phyloP scores from a whole-genome alignment of 2,113 vertebrate genomes.

The Falcunculus frontatus region DNA sequence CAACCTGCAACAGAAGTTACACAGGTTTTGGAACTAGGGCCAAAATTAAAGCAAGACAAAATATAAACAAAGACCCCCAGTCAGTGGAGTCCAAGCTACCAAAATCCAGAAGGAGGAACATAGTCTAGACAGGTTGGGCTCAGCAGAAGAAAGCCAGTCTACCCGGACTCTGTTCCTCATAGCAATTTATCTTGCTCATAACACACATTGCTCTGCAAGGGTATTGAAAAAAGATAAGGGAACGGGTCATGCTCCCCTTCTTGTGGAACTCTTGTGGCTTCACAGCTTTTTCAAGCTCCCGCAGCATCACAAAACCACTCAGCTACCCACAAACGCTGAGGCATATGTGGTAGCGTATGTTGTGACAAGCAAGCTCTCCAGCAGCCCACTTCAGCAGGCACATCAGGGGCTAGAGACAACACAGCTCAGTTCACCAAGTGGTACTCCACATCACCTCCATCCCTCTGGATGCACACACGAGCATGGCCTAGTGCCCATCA shows the following conservation, averaged over 20 bases:
- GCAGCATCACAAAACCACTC: neutral
- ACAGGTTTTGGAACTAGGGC: fast-evolving
- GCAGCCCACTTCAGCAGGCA: fast-evolving
- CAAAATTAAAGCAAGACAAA: neutral
- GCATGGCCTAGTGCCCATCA: fast-evolving
- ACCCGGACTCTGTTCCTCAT: neutral
- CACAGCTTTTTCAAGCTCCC: neutral
- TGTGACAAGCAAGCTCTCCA: neutral
- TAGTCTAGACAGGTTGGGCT: fast-evolving
- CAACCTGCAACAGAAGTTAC: neutral
- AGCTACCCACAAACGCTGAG: fast-evolving
- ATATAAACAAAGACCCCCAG: fast-evolving
- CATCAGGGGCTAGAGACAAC: fast-evolving
- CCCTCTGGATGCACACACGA: fast-evolving
- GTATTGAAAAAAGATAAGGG: neutral
- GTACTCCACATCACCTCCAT: fast-evolving
- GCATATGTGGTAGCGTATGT: fast-evolving
- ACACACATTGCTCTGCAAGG: neutral
- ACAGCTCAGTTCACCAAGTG: fast-evolving
- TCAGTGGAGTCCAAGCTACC: neutral
- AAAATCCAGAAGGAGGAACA: neutral
- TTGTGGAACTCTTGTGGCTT: fast-evolving
- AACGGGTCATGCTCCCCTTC: fast-evolving
- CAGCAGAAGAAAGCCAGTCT: neutral
- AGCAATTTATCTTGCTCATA: neutral